A percentile compares a stretch with the other conserved stretches of the same genome.
These are phyloP conservation scores for Crotalus tigris DNA, from an alignment of 2,113 vertebrate genomes.

Conservation along the genomic window DNA sequence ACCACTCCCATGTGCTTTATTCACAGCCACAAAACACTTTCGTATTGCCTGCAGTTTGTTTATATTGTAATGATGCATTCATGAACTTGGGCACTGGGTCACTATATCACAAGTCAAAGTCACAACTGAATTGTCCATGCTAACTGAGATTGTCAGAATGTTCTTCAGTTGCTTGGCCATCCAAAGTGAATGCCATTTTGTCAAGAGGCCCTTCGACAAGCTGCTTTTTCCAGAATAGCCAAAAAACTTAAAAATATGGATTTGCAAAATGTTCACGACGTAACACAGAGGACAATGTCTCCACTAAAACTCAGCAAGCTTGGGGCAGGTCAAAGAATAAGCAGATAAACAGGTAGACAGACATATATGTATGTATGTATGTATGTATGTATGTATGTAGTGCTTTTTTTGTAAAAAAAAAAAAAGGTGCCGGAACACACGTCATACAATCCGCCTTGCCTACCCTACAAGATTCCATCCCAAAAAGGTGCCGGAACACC, in stretches of 20 bases:
- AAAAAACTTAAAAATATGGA: neutral
- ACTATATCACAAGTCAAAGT: neutral
- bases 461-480: too few species aligned
- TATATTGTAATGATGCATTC: neutral
- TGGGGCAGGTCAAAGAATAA: neutral
- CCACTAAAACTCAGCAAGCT: neutral
- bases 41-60: neutral
- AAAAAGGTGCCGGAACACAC: too few species aligned
- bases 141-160: neutral
- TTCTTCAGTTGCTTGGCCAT: neutral
- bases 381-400: too few species aligned
- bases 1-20: neutral
- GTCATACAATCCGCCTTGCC: too few species aligned
- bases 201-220: neutral
- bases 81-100: neutral
- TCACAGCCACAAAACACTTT: neutral
- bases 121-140: neutral
- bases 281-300: accelerated
- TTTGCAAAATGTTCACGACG: neutral
- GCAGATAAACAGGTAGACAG: too few species aligned
- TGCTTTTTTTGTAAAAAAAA: too few species aligned
- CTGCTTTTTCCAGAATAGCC: neutral
- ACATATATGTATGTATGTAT: neutral
- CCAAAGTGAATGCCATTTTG: accelerated
- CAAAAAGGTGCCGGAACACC: too few species aligned